Conservation (phyloP, 2,888 invertebrate species). For the Macrophya alboannulata region DNA sequence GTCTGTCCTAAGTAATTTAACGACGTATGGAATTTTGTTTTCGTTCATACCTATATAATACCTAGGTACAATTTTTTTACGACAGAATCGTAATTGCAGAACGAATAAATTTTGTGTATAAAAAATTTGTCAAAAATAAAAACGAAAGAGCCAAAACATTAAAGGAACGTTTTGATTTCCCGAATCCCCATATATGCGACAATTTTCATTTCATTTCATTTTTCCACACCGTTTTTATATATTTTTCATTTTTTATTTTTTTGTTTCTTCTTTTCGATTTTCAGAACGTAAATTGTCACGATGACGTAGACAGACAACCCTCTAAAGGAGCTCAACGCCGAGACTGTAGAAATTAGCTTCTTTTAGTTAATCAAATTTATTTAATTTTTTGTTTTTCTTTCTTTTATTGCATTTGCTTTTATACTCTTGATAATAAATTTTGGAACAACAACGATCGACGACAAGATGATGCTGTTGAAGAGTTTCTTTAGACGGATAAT, state of each 20-base stretch:
- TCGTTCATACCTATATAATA: neutral
- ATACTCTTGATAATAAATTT: neutral
- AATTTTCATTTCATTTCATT: no score
- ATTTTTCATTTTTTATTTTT: neutral
- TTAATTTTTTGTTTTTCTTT: neutral
- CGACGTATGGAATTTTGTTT: conserved; percentile 13
- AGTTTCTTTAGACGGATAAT: conserved; percentile 86
- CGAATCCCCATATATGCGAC: no score
- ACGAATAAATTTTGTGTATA: neutral
- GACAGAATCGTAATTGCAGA: neutral
- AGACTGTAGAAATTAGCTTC: neutral
- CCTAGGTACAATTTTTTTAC: neutral
- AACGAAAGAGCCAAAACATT: neutral
- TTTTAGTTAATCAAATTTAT: neutral
- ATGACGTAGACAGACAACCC: neutral
- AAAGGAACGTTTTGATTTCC: no score
- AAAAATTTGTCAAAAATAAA: neutral
- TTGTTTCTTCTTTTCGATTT: neutral
- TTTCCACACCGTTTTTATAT: no score
- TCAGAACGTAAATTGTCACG: conserved; percentile 2
- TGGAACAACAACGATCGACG: conserved; percentile 47
- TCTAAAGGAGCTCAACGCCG: neutral
- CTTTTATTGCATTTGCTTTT: neutral
- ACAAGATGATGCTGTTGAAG: conserved; percentile 83
- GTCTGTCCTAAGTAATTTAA: neutral